Base-by-base conservation (phyloP, 2,797 vertebrate genomes). In the Eidolon dupreanum region DNA sequence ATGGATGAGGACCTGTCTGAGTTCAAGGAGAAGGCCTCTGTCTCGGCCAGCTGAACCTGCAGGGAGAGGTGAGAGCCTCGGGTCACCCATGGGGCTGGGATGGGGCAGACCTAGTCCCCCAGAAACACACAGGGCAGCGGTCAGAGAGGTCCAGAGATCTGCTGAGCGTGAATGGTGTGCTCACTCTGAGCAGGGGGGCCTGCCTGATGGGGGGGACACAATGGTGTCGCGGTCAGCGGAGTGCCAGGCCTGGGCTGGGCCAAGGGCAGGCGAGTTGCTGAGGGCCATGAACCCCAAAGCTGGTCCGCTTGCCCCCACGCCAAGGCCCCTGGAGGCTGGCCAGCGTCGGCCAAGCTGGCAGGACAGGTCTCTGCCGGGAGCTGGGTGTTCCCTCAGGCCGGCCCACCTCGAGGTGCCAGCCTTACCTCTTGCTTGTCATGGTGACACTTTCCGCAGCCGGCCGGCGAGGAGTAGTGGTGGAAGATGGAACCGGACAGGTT, bases 401-500 rank as follows among this genome's bases (percentile, higher is more conserved):
- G 95, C 92, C 98, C 95, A 83, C 74, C 97, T 95, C 94, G 41
- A 59, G 97, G 97, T 85, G 71, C 95, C 98, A 86, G 97, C 96
- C 97, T 98, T 99, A 99, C 99, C 99, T 99, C 99, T 98, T 99
- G 99, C 70, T 99, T 99, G 98, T 99, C 99, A 65, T 99, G 99
- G 98, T 98, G 99, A 98, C 99, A 99, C 98, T 99, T 99, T 98
- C 99, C 99, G 98, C 99, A 99, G 98, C 99, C 97, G 11, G 99
- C 98, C 61, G 99, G 99, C 90, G 99, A 99, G 97, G 99, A 99
- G 98, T 99, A 99, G 99, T 99, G 99, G 98, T 99, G 99, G 99
- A 99, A 99, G 98, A 99, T 99, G 89, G 99, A 99, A 97, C 99
- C 99, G 3, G 99, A 99, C 97, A 99, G 99, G 99, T 99, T 99